Base-by-base conservation (phyloP, 2,113 vertebrate species). In the Carollia perspicillata region DNA sequence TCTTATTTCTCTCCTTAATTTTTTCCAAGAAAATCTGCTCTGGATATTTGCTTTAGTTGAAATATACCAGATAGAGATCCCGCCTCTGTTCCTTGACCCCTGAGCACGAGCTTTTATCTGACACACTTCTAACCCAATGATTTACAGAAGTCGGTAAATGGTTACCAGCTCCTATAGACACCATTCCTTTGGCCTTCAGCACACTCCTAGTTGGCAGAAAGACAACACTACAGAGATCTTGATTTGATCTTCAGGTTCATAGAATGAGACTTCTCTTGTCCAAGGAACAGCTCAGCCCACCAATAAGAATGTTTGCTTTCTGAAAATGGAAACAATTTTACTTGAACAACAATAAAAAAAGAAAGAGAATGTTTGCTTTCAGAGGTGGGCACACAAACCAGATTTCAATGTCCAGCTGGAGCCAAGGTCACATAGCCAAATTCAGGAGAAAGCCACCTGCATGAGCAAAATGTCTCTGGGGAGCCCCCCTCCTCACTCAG, bases 31-130 rank as follows among this genome's bases (percentile, higher is more conserved):
- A 37, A 35, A 26, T 9, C 22, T 44, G 44, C 58, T 92, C 40
- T 26, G 30, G 22, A 5, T 28, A 6, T 12, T 37, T 20, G 13
- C 33, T 28, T 47, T 16, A 12, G 11, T 37, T 2, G 6, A 22
- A 30, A 4, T 3, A 1, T 28, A 26, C 28, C 22, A 2, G 1
- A 0, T 5, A 17, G n/a, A 35, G 35, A 55, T 13, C 44, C 26
- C 3, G 0, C 37, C n/a, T 49, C 12, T 6, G 3, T 13, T 2
- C 81, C 47, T 11, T 6, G 2, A 13, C 2, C 33, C 17, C 23
- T 11, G 18, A 42, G 5, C 40, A 55, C 69, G 12, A 9, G 22
- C 68, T 84, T 6, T 1, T 16, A 2, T 33, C 47, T 30, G 28
- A 84, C 20, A 74, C 35, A 72, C 37, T 84, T 35, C 22, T 42